Percentiles rank a stretch among this genome's conserved stretches.
phyloP scores from a whole-genome alignment of 2,797 vertebrate genomes.

The Characodon lateralis region DNA sequence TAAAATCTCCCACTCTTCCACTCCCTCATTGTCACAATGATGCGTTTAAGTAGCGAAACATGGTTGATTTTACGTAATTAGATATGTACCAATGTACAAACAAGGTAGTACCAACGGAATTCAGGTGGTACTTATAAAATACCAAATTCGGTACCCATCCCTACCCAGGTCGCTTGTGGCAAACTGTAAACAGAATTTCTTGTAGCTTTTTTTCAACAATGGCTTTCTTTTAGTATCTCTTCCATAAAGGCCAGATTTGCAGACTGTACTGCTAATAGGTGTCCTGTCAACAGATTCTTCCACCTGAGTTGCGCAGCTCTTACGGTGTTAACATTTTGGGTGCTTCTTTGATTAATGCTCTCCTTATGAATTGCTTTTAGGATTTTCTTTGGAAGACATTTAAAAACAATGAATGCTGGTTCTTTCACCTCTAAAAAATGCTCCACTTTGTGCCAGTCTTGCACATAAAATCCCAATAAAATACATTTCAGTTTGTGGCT shows the following conservation, averaged over 20 bases:
- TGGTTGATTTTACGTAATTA: no score
- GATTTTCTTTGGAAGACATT: not conserved
- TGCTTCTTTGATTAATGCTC: not conserved
- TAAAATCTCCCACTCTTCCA: no score
- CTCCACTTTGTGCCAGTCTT: not conserved
- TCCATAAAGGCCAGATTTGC: not conserved
- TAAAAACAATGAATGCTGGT: not conserved
- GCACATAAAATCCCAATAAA: not conserved
- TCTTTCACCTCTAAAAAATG: not conserved
- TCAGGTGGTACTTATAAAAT: no score
- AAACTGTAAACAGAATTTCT: not conserved
- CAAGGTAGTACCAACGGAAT: no score
- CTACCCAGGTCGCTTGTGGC: not conserved
- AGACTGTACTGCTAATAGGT: not conserved
- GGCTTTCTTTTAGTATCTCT: not conserved
- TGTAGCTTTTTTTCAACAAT: not conserved
- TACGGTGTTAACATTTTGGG: not conserved
- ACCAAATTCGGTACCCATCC: no score
- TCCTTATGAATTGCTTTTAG: not conserved
- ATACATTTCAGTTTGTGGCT: not conserved
- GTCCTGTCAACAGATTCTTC: not conserved
- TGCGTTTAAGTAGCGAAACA: no score
- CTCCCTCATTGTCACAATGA: no score
- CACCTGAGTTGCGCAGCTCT: not conserved
- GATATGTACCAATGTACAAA: no score